Evolutionary conservation across 2,888 invertebrate genomes (phyloP), one percentile per base, ranked within the genome.

Genomic region (Graphium colonna): DNA sequence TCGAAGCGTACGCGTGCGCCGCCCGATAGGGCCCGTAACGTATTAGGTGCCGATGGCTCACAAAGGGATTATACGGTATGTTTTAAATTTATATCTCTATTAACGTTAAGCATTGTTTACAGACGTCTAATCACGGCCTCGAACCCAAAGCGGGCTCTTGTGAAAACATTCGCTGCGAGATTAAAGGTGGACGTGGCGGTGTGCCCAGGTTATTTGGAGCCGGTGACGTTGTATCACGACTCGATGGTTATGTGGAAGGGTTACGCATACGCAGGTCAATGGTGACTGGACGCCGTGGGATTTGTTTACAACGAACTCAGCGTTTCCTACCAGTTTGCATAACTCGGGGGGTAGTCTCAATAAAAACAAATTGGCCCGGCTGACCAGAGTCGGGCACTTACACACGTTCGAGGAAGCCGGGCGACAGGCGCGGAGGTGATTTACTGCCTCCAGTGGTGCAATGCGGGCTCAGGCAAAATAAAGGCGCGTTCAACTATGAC

Each of bases 21-120:
- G 85, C 86, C 72, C 76, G 68, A 64, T 65, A 67, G 62, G 65
- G 79, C 74, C 73, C 72, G 70, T 77, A 75, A 80, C 70, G 68
- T 54, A 57, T 69, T 73, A 74, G 73, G 71, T 71, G 69, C 75
- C 74, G 83, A 82, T 80, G 75, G 71, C 71, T 72, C 68, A 78
- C 79, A 80, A 83, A 86, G 79, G 83, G 82, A 83, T 82, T 80
- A 82, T 79, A 85, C 79, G 77, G 75, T 82, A 81, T 77, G 75
- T 73, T 70, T 72, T 76, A 80, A 86, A 83, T 86, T 87, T 87
- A 87, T 86, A 83, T 88, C 89, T 88, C 84, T 84, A 88, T 89
- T 88, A 88, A 79, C 80, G 77, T 77, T 73, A 74, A 76, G 79
- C 77, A 83, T 82, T 89, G 87, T 88, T 88, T 89, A 85, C 82